Evolutionary conservation across 2,113 vertebrate species (phyloP), one percentile per base, ranked within the genome.

Genomic region (Murina feae): DNA sequence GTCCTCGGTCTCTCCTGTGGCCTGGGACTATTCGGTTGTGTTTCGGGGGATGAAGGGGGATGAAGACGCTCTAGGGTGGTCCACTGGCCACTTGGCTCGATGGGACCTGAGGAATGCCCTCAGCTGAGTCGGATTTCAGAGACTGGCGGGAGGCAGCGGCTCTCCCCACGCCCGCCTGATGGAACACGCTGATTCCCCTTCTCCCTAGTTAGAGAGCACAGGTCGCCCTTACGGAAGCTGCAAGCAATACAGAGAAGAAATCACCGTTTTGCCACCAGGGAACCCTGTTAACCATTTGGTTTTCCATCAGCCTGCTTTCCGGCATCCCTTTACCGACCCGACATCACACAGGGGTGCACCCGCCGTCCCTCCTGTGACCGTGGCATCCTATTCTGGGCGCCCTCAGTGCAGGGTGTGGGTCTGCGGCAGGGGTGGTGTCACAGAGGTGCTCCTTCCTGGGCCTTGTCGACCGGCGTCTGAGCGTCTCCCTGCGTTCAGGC

Each of bases 251-350:
- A 11, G 47, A 65, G 28, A 32, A 35, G 39, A 53, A 42, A 9
- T 0, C 3, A 4, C 6, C 1, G 0, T 3, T 5, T 17, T 23
- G 28, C 10, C 28, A 2, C 37, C 60, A 0, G 58, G 55, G 21
- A 21, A 2, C 30, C 13, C 10, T 6, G 44, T 14, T 16, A 25
- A 3, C 3, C 2, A 10, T 0, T 4, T 1, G 13, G 13, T 9
- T 42, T 53, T 21, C 91, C 5, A 7, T 37, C 35, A 17, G 37
- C 44, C 37, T 3, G 7, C 39, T 21, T n/a, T 14, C 9, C 5
- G 12, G 74, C 30, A 51, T 23, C 37, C 17, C 32, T 6, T 5
- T 32, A 21, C 25, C 10, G n/a, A n/a, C n/a, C n/a, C n/a, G 3
- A 20, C 39, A 21, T 58, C 35, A 5, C 25, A 4, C 49, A 20